phyloP scores from a whole-genome alignment of 2,113 vertebrate species.

The Ciconia maguari region DNA sequence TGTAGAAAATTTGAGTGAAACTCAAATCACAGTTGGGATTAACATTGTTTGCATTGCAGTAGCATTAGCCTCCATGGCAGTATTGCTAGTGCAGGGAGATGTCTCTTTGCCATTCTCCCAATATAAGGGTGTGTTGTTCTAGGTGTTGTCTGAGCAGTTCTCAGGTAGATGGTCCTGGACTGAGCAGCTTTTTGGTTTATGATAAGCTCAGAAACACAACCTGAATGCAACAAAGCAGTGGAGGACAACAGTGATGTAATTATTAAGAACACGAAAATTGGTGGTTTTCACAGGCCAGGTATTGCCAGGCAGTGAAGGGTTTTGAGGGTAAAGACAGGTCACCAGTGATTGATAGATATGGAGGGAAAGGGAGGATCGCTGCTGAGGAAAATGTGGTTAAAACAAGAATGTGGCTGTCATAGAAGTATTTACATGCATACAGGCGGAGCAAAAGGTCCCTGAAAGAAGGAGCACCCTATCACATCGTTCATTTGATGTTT shows the following conservation, averaged over 20 bases:
- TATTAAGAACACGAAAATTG: not conserved
- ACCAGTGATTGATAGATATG: not conserved
- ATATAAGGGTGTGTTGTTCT: not conserved
- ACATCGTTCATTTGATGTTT: not conserved
- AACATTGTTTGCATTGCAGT: not conserved
- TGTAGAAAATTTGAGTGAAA: not conserved
- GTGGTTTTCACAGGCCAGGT: not conserved
- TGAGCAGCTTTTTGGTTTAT: not conserved
- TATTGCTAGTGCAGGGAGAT: not conserved
- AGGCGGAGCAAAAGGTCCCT: not conserved
- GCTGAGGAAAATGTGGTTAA: not conserved
- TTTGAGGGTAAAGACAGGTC: not conserved
- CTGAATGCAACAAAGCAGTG: not conserved
- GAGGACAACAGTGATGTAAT: not conserved
- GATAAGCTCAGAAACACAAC: not conserved
- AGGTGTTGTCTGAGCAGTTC: not conserved
- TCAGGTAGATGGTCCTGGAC: not conserved
- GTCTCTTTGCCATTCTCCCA: not conserved
- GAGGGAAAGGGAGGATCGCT: not conserved
- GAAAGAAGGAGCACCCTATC: not conserved
- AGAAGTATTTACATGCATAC: not conserved
- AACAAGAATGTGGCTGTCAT: not conserved
- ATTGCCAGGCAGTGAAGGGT: not conserved
- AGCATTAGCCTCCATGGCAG: not conserved
- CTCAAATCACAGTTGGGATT: not conserved